phyloP scores from a whole-genome alignment of 2,888 invertebrate genomes.

The Fragum whitleyi region DNA sequence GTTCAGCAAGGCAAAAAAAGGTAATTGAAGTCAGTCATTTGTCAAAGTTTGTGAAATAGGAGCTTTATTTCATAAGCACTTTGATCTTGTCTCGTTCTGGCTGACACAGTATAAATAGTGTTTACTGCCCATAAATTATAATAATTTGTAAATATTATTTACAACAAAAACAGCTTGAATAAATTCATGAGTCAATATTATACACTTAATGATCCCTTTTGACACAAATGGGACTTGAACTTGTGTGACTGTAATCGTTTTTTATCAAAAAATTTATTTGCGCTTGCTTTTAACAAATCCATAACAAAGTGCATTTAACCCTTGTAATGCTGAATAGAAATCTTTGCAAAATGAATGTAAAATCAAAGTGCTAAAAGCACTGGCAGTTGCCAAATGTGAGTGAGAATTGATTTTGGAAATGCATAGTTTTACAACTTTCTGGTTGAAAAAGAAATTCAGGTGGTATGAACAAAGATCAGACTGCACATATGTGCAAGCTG shows the following conservation, averaged over 20 bases:
- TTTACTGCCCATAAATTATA: constrained; percentile 12
- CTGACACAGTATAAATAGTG: constrained; percentile 3
- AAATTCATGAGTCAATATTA: neutral
- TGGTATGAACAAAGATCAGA: no score
- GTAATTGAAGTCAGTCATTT: constrained; percentile 23
- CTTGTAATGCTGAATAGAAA: no score
- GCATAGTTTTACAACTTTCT: no score
- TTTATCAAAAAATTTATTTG: neutral
- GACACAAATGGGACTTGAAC: neutral
- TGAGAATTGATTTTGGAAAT: no score
- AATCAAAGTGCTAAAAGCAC: no score
- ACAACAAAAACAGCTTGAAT: constrained; percentile 5
- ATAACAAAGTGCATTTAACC: no score
- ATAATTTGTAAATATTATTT: constrained; percentile 19
- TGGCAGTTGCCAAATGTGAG: no score
- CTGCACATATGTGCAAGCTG: no score
- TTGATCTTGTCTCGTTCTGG: constrained; percentile 12
- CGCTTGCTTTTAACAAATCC: no score
- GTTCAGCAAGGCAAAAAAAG: neutral
- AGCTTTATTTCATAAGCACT: constrained; percentile 17
- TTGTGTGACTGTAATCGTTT: neutral
- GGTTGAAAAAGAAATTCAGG: no score
- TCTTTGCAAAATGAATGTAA: no score
- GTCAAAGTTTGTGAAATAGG: constrained; percentile 19
- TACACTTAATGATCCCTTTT: neutral